Percentiles rank a stretch among this genome's conserved stretches.
These are phyloP conservation scores for Sorex maritimensis DNA, from an alignment of 2,797 vertebrate genomes.

Conservation along the genomic window DNA sequence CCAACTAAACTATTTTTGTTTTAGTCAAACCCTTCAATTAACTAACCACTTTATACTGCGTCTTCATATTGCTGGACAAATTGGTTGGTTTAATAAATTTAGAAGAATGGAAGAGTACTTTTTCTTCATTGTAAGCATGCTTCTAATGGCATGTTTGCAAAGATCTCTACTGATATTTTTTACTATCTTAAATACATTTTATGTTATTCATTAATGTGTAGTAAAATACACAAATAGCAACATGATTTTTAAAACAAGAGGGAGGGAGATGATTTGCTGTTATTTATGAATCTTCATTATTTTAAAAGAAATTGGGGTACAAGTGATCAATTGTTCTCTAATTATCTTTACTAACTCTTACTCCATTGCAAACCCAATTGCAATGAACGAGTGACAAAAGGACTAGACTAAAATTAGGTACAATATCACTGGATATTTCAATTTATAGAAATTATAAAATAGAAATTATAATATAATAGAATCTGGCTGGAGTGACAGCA, in stretches of 20 bases:
- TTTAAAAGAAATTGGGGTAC: conserved; percentile 62
- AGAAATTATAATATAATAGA: neutral
- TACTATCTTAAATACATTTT: conserved; percentile 51
- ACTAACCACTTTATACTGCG: neutral
- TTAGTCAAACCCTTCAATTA: neutral
- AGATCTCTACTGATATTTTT: conserved; percentile 39
- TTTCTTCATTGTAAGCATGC: neutral
- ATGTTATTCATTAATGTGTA: conserved; percentile 28
- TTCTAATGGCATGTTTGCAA: neutral
- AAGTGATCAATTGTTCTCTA: conserved; percentile 49
- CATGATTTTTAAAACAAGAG: conserved; percentile 47
- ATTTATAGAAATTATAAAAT: conserved; percentile 30
- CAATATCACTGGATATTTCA: neutral
- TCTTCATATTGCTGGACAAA: conserved; percentile 25
- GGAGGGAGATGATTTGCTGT: neutral
- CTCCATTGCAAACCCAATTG: conserved; percentile 1
- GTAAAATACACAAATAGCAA: conserved; percentile 37
- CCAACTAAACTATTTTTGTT: neutral
- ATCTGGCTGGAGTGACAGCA: too few species aligned
- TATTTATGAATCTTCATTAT: conserved; percentile 52
- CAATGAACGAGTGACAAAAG: conserved; percentile 36
- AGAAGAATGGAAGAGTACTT: neutral
- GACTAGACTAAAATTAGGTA: neutral
- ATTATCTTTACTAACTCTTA: conserved; percentile 51
- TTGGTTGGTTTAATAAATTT: neutral